Base-by-base conservation (phyloP, 2,113 vertebrate species). In the Struthio camelus region DNA sequence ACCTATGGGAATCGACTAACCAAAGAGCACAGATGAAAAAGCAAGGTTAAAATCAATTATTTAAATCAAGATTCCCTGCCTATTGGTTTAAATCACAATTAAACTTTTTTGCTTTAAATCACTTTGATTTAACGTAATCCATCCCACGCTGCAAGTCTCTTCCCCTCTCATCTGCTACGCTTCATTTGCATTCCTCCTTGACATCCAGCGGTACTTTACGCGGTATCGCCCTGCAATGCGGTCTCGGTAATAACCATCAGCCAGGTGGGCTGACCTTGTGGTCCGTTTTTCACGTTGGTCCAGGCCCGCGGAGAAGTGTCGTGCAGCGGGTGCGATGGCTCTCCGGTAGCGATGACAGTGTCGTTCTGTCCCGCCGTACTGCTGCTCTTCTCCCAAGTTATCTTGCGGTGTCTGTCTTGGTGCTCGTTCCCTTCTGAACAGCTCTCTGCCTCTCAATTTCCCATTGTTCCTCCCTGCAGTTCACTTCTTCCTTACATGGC, bases 1-100 rank as follows among this genome's bases (percentile, higher is more conserved):
- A 7, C 85, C 77, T 95, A 38, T 84, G 94, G 85, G 86, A 97
- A 90, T 69, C 92, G 61, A 87, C 86, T 96, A 94, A 79, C 93
- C 78, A 91, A 91, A 62, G 78, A 94, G 78, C 84, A 85, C 28
- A 94, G 88, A 89, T 93, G 56, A 94, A 96, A 95, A 96, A 64
- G n/a, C 65, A 90, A 93, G 69, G n/a, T 80, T 95, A 67, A 91
- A 93, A 95, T 92, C 5, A 84, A 36, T 96, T 84, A 89, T 88
- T 95, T 86, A 81, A 92, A 89, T 81, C 16, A 90, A 79, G 77
- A 62, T 83, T 94, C 61, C 48, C 12, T 82, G 32, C 53, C 71
- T 91, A 22, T 80, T 72, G 28, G 10, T 69, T 87, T 91, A 95
- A 89, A 81, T 72, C 34, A 46, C 73, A 80, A 20, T 56, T 65